Conservation (phyloP, 2,888 invertebrate species). For the Monochamus alternatus region DNA sequence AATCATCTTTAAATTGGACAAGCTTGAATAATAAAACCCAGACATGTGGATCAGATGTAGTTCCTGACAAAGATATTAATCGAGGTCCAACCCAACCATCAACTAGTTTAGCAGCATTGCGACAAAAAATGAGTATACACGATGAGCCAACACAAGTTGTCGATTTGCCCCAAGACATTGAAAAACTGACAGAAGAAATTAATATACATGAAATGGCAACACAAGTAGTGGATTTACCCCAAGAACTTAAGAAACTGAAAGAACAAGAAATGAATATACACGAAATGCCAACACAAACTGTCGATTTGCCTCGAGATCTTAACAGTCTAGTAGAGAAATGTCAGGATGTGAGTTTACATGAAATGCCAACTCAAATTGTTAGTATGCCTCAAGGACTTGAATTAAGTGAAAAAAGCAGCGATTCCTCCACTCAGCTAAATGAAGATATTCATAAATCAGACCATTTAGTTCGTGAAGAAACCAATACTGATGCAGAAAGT, state of each 20-base stretch:
- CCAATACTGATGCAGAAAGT: neutral
- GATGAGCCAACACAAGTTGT: too few relatives aligned
- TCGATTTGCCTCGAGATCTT: neutral
- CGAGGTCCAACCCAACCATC: slow-evolving; percentile 29
- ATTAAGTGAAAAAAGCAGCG: neutral
- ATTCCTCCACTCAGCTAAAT: neutral
- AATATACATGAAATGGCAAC: slow-evolving; percentile 28
- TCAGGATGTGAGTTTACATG: neutral
- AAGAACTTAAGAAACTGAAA: neutral
- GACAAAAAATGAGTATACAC: neutral
- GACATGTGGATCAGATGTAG: neutral
- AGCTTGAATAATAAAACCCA: neutral
- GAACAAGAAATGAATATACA: neutral
- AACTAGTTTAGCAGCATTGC: slow-evolving; percentile 5
- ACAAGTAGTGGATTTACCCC: slow-evolving; percentile 3
- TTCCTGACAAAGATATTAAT: slow-evolving; percentile 24
- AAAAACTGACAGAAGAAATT: neutral
- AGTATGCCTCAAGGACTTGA: neutral
- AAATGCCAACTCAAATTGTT: slow-evolving; percentile 26
- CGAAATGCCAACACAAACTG: slow-evolving; percentile 20
- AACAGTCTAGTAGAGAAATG: neutral
- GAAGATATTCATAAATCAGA: neutral
- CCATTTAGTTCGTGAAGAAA: neutral
- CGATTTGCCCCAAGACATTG: neutral
- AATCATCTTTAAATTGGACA: slow-evolving; percentile 20